A percentile compares a stretch with the other conserved stretches of the same genome.
These are phyloP conservation scores for Caiman crocodilus DNA, from an alignment of 2,797 vertebrate species.

Conservation along the genomic window DNA sequence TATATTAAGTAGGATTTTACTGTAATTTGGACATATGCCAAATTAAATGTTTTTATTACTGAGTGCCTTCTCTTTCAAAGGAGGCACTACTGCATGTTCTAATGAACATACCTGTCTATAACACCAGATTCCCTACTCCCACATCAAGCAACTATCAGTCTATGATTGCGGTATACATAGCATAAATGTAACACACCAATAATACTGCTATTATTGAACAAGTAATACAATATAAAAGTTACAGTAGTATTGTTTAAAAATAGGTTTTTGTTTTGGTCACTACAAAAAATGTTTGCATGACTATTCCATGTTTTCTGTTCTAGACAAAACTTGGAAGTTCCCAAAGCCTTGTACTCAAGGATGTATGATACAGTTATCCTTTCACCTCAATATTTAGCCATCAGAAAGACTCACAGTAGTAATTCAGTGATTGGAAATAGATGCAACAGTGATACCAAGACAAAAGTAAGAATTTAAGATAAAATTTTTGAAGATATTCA, in stretches of 20 bases:
- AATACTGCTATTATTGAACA: not conserved
- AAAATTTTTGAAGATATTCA: not conserved
- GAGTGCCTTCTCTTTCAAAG: not conserved
- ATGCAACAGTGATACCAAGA: not conserved
- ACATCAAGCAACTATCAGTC: not conserved
- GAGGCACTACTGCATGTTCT: not conserved
- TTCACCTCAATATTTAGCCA: conserved; percentile 1
- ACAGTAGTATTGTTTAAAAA: not conserved
- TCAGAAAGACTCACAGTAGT: conserved; percentile 50
- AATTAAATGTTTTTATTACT: not conserved
- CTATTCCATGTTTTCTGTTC: conserved; percentile 27
- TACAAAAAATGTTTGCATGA: not conserved
- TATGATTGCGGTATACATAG: not conserved
- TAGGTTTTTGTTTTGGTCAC: not conserved
- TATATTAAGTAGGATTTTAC: not conserved
- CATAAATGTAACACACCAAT: not conserved
- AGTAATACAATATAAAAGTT: not conserved
- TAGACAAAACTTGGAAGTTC: conserved; percentile 59
- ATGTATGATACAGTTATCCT: not conserved
- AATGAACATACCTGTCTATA: not conserved
- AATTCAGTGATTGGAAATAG: conserved; percentile 35
- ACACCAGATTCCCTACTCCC: not conserved
- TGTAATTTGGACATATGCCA: conserved; percentile 11
- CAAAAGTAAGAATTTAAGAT: conserved; percentile 67
- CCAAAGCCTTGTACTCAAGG: conserved; percentile 29